Percentiles rank a stretch among this genome's conserved stretches.
These are phyloP conservation scores for Fukomys damarensis DNA, from an alignment of 2,113 vertebrate genomes.

Conservation along the genomic window DNA sequence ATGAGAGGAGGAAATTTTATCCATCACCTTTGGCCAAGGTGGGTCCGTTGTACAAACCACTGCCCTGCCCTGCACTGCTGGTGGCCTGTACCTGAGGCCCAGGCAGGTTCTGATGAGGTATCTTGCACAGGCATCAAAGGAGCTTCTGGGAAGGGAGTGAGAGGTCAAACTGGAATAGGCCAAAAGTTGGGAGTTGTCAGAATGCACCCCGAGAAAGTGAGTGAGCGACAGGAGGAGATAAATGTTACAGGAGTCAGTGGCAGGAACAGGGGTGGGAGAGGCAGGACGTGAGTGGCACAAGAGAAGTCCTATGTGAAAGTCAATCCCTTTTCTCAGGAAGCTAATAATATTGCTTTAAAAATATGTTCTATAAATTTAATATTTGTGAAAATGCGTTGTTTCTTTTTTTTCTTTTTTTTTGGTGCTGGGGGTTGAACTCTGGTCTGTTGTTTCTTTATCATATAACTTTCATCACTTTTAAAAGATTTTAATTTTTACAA, in stretches of 20 bases:
- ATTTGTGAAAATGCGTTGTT: background rate
- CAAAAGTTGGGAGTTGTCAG: fast-evolving
- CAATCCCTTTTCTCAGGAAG: background rate
- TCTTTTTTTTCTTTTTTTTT: too few relatives aligned
- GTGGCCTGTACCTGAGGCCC: background rate
- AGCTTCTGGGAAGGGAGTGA: background rate
- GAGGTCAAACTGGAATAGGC: too few relatives aligned
- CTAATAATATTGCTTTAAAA: background rate
- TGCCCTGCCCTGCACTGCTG: background rate
- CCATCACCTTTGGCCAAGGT: background rate
- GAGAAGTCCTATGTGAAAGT: background rate
- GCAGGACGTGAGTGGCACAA: background rate
- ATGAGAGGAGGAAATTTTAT: background rate
- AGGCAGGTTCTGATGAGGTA: too few relatives aligned
- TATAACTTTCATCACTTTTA: background rate
- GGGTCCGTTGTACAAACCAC: background rate
- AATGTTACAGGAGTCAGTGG: too few relatives aligned
- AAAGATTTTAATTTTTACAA: background rate
- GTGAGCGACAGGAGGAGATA: background rate
- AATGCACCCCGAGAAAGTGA: background rate
- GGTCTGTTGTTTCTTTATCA: background rate
- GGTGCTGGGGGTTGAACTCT: too few relatives aligned
- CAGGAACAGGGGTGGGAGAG: background rate
- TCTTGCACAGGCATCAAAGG: background rate
- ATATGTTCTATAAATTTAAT: background rate